A percentile compares a stretch with the other conserved stretches of the same genome.
Conservation (phyloP, 2,113 vertebrate genomes). For the Ceratotherium simum region DNA sequence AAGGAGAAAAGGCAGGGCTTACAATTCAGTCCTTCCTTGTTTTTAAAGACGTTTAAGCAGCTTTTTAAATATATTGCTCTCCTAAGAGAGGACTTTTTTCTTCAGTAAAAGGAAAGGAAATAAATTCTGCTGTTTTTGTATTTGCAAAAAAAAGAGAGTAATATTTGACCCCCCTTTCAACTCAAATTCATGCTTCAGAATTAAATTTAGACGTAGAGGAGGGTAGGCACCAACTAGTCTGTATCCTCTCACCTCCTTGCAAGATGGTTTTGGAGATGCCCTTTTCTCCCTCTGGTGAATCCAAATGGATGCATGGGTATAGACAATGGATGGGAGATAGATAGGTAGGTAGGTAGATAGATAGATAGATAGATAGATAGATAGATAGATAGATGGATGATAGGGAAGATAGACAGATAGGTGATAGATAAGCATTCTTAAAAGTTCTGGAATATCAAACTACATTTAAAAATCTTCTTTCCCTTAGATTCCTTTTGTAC, state of each 20-base stretch:
- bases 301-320: neutral
- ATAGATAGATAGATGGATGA: neutral
- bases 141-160: neutral
- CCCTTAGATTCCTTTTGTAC: neutral
- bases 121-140: neutral
- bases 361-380: too few species aligned
- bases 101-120: constrained; percentile 15
- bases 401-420: neutral
- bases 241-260: neutral
- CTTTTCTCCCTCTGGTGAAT: neutral
- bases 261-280: neutral
- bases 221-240: neutral
- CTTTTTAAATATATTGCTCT: neutral
- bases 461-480: neutral
- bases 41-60: neutral
- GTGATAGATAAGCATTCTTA: neutral
- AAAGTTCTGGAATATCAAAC: neutral
- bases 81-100: neutral
- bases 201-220: neutral
- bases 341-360: neutral
- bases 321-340: neutral
- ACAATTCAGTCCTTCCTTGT: neutral
- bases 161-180: neutral
- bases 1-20: neutral
- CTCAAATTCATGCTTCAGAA: neutral